Percentiles rank a stretch among this genome's conserved stretches.
These are phyloP conservation scores for Ceratina australensis DNA, from an alignment of 1,140 invertebrate genomes.

Conservation along the genomic window DNA sequence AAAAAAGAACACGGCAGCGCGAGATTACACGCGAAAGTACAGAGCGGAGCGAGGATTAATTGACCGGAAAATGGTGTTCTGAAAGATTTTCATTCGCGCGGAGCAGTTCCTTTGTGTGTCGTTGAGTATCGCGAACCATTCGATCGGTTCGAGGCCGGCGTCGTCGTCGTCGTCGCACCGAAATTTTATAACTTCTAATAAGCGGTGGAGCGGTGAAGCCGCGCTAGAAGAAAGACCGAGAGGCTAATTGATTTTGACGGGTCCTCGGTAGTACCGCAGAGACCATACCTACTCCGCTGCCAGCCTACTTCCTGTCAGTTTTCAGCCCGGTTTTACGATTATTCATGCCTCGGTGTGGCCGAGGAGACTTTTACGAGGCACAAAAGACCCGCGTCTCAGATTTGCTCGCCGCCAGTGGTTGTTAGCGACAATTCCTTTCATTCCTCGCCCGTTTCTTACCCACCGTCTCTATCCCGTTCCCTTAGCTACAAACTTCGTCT, in stretches of 20 bases:
- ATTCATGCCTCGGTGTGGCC: constrained; percentile 66
- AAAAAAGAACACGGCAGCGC: no score
- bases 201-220: constrained; percentile 58
- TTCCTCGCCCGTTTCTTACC: constrained; percentile 62
- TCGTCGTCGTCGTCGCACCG: constrained; percentile 54
- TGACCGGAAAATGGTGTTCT: background rate
- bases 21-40: no score
- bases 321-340: constrained; percentile 68
- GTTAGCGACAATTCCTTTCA: constrained; percentile 67
- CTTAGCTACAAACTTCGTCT: constrained; percentile 12
- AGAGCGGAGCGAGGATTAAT: background rate
- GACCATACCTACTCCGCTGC: constrained; percentile 56
- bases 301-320: constrained; percentile 66
- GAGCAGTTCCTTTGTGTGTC: constrained; percentile 5
- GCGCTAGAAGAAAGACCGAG: constrained; percentile 60
- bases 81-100: background rate
- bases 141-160: constrained; percentile 48
- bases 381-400: constrained; percentile 67
- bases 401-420: constrained; percentile 65
- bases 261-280: constrained; percentile 57
- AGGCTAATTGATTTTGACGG: constrained; percentile 70
- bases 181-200: constrained; percentile 70
- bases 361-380: constrained; percentile 67
- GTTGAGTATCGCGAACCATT: constrained; percentile 39
- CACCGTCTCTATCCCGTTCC: constrained; percentile 32